Base-by-base conservation (phyloP, 2,888 invertebrate genomes). In the Melanostoma scalare region DNA sequence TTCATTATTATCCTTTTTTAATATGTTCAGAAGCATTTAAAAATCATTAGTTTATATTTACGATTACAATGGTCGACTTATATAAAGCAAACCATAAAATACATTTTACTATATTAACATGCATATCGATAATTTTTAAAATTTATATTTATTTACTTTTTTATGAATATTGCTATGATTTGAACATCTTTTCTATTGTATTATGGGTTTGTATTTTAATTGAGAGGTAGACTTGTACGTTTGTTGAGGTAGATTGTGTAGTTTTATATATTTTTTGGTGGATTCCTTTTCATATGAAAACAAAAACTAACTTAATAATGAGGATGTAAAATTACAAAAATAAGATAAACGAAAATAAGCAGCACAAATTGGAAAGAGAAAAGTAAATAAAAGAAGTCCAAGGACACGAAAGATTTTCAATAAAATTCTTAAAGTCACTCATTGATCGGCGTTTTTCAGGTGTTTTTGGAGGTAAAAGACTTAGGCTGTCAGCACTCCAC, bases 201-300 rank as follows among this genome's bases (percentile, higher is more conserved):
- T 58, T 71, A 58, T 69, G 38, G 46, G 30, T 48, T 35, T 46
- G 48, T 36, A 10, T 67, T n/a, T 30, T 20, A 20, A 50, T 48
- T 69, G 56, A 48, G 69, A 71, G 69, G 69, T 71, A 71, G 69
- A 50, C 8, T 8, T 50, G 58, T 46, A 30, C 42, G 35, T 36
- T 68, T 46, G 0, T 58, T 58, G 69, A 71, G 69, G 69, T 71
- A 71, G 58, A 71, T 60, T 71, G 46, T 33, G 20, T 20, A 20
- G 20, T 20, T 20, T 20, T 71, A 30, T 40, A 1, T 69, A n/a
- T 30, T 36, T 31, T 8, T 56, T 30, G 38, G 38, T 31, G 35
- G 31, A 36, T 31, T 30, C 2, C 46, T 42, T 40, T 69, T 30
- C 4, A 6, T 35, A 35, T 48, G 6, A 42, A 65, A 6, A 9